Percentiles rank a stretch among this genome's conserved stretches.
These are phyloP conservation scores for Suncus etruscus DNA, from an alignment of 2,113 vertebrate genomes.

Conservation along the genomic window DNA sequence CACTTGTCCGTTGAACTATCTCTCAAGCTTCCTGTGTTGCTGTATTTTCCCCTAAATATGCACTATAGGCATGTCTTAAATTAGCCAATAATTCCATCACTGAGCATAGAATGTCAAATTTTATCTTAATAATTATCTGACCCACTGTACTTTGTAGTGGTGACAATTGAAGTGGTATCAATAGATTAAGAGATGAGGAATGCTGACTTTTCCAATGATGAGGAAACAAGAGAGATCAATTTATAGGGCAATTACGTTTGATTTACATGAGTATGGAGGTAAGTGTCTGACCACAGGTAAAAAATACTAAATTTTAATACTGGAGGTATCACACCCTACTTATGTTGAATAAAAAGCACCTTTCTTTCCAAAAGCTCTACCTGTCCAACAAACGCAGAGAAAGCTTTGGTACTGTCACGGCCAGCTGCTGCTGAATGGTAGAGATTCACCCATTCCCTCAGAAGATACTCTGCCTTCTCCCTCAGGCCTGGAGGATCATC, in stretches of 20 bases:
- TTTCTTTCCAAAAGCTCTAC: constrained; percentile 94
- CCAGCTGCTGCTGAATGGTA: constrained; percentile 99
- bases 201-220: constrained; percentile 42
- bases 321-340: constrained; percentile 86
- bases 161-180: constrained; percentile 28
- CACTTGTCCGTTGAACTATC: neutral
- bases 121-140: constrained; percentile 45
- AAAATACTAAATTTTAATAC: constrained; percentile 83
- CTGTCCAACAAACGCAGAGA: constrained; percentile 99
- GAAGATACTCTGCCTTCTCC: constrained; percentile 98
- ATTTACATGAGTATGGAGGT: constrained; percentile 74
- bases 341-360: constrained; percentile 91
- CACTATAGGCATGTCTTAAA: neutral
- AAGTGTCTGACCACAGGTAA: constrained; percentile 73
- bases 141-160: neutral
- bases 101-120: neutral
- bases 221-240: constrained; percentile 32
- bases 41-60: constrained; percentile 41
- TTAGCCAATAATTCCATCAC: neutral
- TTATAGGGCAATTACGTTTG: constrained; percentile 56
- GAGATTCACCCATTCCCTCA: constrained; percentile 99
- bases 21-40: neutral
- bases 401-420: constrained; percentile 99
- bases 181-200: neutral
- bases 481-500: constrained; percentile 98